A percentile compares a stretch with the other conserved stretches of the same genome.
Conservation (phyloP, 2,888 invertebrate genomes). For the Lathronympha strigana region DNA sequence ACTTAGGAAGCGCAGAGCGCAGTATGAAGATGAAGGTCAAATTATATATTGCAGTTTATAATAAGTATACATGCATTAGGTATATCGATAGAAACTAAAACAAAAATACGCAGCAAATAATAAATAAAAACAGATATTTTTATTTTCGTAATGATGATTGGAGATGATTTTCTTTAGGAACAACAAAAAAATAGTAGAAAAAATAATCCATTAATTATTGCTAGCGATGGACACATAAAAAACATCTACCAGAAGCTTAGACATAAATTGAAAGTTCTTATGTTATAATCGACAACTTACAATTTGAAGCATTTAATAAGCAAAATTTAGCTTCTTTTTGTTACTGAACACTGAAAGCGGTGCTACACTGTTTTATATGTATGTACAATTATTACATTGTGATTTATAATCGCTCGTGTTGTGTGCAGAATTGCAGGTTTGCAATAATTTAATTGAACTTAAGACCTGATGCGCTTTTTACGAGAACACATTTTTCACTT, state of each 20-base stretch:
- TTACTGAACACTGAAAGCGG: conserved; percentile 67
- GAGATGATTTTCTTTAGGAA: too few species aligned
- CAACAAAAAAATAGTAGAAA: neutral
- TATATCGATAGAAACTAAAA: too few species aligned
- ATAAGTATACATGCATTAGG: too few species aligned
- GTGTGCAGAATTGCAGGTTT: conserved; percentile 73
- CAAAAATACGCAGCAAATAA: neutral
- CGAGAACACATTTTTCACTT: conserved; percentile 58
- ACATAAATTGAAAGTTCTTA: neutral
- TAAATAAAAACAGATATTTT: neutral
- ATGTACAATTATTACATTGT: conserved; percentile 78
- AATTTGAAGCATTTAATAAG: conserved; percentile 51
- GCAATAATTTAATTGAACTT: conserved; percentile 69
- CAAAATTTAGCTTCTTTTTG: conserved; percentile 45
- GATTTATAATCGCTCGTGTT: conserved; percentile 74
- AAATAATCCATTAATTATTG: neutral
- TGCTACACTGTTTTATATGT: conserved; percentile 68
- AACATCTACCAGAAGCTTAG: neutral
- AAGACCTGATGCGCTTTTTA: conserved; percentile 75
- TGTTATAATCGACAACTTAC: conserved; percentile 32
- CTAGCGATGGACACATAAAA: neutral
- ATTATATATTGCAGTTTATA: too few species aligned
- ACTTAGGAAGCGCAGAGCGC: too few species aligned
- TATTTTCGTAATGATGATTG: too few species aligned
- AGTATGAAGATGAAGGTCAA: too few species aligned